A percentile compares a stretch with the other conserved stretches of the same genome.
These are phyloP conservation scores for Scaptomyza pallida DNA, from an alignment of 1,140 invertebrate species.

Conservation along the genomic window DNA sequence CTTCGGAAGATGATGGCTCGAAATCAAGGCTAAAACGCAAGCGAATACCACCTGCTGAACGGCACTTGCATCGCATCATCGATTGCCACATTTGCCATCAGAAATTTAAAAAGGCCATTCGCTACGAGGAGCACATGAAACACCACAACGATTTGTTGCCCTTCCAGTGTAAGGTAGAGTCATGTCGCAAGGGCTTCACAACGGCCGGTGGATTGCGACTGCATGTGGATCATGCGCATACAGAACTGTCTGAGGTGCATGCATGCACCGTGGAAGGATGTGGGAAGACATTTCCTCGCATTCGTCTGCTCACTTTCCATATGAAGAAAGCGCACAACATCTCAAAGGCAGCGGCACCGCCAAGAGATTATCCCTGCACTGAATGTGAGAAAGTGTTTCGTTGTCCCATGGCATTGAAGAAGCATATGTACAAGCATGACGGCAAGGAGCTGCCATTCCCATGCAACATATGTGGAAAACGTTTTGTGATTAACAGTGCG, in stretches of 20 bases:
- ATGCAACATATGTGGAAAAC: slow-evolving; percentile 85
- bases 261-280: slow-evolving; percentile 71
- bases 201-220: slow-evolving; percentile 73
- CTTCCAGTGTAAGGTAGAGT: slow-evolving; percentile 74
- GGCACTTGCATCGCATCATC: slow-evolving; percentile 70
- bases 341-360: slow-evolving; percentile 68
- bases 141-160: slow-evolving; percentile 77
- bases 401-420: slow-evolving; percentile 79
- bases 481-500: slow-evolving; percentile 78
- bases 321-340: slow-evolving; percentile 79
- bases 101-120: slow-evolving; percentile 77
- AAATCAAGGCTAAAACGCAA: slow-evolving; percentile 55
- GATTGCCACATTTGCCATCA: slow-evolving; percentile 81
- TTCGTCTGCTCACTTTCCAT: slow-evolving; percentile 79
- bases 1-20: slow-evolving; percentile 33
- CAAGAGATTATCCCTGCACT: slow-evolving; percentile 70
- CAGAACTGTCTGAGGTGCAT: slow-evolving; percentile 70
- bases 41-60: slow-evolving; percentile 57
- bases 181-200: slow-evolving; percentile 76
- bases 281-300: slow-evolving; percentile 70
- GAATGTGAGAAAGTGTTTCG: slow-evolving; percentile 80
- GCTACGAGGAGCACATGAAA: slow-evolving; percentile 81
- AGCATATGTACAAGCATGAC: slow-evolving; percentile 86
- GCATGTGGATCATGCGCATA: slow-evolving; percentile 76
- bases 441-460: slow-evolving; percentile 86